Evolutionary conservation across 2,888 invertebrate species (phyloP).

Genomic region (Ophioninae sp.): DNA sequence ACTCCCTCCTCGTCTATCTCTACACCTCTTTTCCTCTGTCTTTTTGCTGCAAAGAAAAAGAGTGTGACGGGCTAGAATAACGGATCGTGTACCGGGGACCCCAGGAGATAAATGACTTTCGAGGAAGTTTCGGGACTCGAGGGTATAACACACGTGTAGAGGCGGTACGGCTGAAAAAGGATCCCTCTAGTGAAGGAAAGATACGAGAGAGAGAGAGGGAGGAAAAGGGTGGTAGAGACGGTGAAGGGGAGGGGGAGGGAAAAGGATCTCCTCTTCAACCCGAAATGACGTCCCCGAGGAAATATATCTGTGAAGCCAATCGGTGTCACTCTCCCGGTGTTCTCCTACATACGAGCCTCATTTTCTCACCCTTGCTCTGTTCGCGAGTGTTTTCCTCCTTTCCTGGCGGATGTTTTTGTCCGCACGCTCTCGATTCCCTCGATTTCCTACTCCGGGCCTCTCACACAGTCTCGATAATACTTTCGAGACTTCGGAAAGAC

Average conservation of each 20-base stretch:
- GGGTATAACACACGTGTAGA: constrained; percentile 41
- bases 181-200: constrained; percentile 18
- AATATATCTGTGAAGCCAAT: constrained; percentile 61
- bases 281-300: constrained; percentile 62
- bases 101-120: constrained; percentile 62
- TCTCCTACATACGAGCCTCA: constrained; percentile 22
- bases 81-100: constrained; percentile 57
- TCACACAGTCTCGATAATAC: constrained; percentile 39
- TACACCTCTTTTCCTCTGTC: constrained; percentile 42
- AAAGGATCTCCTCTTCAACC: constrained; percentile 38
- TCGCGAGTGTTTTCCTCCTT: neutral
- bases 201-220: constrained; percentile 33
- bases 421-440: constrained; percentile 4
- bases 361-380: constrained; percentile 34
- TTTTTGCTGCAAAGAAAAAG: constrained; percentile 25
- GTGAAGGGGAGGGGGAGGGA: constrained; percentile 10
- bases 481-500: constrained; percentile 16
- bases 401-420: constrained; percentile 1
- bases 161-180: constrained; percentile 22
- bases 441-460: neutral
- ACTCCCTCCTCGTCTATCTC: constrained; percentile 33
- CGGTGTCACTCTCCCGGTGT: constrained; percentile 51
- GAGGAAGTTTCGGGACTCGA: constrained; percentile 62
- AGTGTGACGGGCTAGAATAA: constrained; percentile 52
- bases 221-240: constrained; percentile 18